Percentiles rank a stretch among this genome's conserved stretches.
Conservation (phyloP, 2,113 vertebrate genomes). For the Agapornis roseicollis region DNA sequence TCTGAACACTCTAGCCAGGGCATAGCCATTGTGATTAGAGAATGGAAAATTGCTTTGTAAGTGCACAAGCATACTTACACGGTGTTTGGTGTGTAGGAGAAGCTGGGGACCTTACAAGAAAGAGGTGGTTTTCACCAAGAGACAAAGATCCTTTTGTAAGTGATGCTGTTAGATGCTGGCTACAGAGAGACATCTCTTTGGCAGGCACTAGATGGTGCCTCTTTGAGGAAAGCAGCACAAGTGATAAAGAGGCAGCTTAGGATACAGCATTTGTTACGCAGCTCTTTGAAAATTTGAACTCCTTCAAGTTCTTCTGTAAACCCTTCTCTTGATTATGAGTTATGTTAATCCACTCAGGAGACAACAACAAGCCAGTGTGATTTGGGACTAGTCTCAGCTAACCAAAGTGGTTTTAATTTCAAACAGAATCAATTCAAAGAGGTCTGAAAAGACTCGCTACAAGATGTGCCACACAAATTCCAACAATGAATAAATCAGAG, state of each 20-base stretch:
- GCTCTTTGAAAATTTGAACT: background rate
- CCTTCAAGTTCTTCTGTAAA: background rate
- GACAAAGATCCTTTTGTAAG: background rate
- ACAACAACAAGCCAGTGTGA: background rate
- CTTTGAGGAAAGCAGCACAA: fast-evolving
- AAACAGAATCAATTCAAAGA: background rate
- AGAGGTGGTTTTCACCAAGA: background rate
- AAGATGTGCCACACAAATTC: background rate
- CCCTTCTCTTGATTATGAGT: background rate
- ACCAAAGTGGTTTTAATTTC: background rate
- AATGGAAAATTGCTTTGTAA: background rate
- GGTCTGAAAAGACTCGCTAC: background rate
- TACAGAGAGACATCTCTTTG: background rate
- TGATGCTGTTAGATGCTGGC: background rate
- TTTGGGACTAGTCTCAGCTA: background rate
- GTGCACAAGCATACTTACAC: background rate
- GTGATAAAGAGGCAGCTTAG: background rate
- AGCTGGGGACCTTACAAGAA: background rate
- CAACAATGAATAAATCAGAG: background rate
- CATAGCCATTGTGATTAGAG: background rate
- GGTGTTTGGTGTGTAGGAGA: background rate
- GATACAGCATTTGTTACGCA: background rate
- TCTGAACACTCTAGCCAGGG: background rate
- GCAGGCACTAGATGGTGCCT: background rate
- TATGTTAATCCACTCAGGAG: background rate